phyloP scores from a whole-genome alignment of 1,140 invertebrate species.

The Panonychus citri region DNA sequence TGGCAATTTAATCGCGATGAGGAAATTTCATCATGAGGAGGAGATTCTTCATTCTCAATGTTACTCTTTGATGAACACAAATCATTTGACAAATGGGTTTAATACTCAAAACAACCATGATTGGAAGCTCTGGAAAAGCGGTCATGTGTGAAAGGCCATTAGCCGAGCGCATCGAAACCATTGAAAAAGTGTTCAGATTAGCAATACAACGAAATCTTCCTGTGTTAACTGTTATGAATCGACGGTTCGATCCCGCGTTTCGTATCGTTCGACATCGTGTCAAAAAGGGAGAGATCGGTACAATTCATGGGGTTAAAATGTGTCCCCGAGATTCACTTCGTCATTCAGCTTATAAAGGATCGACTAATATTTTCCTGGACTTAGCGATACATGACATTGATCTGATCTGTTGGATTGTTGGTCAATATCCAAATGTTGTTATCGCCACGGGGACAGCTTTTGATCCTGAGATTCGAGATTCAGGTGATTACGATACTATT shows the following conservation, averaged over 20 bases:
- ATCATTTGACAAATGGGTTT: too few relatives aligned
- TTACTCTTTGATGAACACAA: too few relatives aligned
- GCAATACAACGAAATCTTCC: slow-evolving; percentile 30
- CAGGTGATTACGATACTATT: slow-evolving; percentile 40
- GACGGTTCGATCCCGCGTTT: background rate
- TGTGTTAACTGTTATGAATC: slow-evolving; percentile 26
- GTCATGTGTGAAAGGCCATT: slow-evolving; percentile 51
- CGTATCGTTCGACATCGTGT: background rate
- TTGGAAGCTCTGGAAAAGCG: slow-evolving; percentile 29
- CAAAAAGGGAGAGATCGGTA: background rate
- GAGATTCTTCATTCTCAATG: too few relatives aligned
- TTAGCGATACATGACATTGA: slow-evolving; percentile 47
- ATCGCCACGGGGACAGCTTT: slow-evolving; percentile 27
- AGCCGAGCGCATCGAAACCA: slow-evolving; percentile 29
- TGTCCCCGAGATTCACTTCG: background rate
- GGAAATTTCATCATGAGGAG: too few relatives aligned
- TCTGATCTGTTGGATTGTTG: slow-evolving; percentile 18
- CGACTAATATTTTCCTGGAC: slow-evolving; percentile 45
- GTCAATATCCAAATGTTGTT: slow-evolving; percentile 27
- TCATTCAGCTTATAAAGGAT: slow-evolving; percentile 27
- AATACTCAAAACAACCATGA: too few relatives aligned
- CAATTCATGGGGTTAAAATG: background rate
- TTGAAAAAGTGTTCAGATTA: slow-evolving; percentile 32
- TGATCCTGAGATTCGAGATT: slow-evolving; percentile 32
- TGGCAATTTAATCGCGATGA: too few relatives aligned